Evolutionary conservation across 1,140 invertebrate genomes (phyloP).

Genomic region (Zophobas atratus): DNA sequence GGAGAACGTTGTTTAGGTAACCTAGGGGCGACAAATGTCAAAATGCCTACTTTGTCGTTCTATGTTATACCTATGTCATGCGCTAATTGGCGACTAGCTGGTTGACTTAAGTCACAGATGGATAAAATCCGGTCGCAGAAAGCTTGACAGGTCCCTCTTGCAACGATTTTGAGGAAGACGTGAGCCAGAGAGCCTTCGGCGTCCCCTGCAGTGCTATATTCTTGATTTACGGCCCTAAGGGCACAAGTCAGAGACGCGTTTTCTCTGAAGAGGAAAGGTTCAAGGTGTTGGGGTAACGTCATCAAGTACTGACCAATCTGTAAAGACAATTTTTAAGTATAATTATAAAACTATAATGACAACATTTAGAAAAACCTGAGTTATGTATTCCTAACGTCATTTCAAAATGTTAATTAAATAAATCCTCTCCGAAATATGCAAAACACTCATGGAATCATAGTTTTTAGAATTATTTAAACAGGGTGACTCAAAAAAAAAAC

Average conservation of each 20-base stretch:
- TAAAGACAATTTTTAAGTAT: slow-evolving; percentile 44
- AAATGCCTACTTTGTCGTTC: too few species aligned
- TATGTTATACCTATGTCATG: slow-evolving; percentile 86
- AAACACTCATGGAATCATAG: too few species aligned
- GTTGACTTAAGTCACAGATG: slow-evolving; percentile 80
- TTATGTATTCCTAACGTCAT: too few species aligned
- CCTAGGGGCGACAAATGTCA: slow-evolving; percentile 71
- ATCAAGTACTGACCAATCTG: slow-evolving; percentile 92
- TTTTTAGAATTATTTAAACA: too few species aligned
- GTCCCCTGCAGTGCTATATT: slow-evolving; percentile 71
- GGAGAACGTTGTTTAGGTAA: slow-evolving; percentile 88
- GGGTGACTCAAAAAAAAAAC: too few species aligned
- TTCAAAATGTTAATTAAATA: too few species aligned
- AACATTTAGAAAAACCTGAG: too few species aligned
- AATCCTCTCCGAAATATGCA: too few species aligned
- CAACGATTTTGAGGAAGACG: slow-evolving; percentile 82
- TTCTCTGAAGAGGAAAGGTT: slow-evolving; percentile 87
- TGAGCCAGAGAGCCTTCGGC: slow-evolving; percentile 79
- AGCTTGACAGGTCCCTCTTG: slow-evolving; percentile 81
- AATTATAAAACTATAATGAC: too few species aligned
- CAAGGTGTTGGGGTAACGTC: slow-evolving; percentile 94
- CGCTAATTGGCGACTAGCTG: slow-evolving; percentile 87
- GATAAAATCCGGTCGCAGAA: slow-evolving; percentile 88
- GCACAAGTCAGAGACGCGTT: slow-evolving; percentile 81
- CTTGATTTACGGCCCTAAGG: slow-evolving; percentile 75